phyloP scores from a whole-genome alignment of 2,888 invertebrate species.

The Folsomia manolachei region DNA sequence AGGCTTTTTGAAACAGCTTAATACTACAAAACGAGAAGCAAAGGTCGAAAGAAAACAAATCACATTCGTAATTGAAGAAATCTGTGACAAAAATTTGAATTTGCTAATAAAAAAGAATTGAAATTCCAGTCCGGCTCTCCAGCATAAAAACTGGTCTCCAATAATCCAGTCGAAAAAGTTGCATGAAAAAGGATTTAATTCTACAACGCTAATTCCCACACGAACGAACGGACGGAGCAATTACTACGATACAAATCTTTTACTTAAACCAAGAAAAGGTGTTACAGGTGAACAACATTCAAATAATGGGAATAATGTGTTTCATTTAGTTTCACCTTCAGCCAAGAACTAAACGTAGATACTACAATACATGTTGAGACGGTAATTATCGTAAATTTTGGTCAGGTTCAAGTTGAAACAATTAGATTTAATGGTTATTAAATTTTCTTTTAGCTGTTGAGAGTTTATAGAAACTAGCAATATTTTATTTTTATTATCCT shows the following conservation, averaged over 20 bases:
- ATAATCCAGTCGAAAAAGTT: background rate
- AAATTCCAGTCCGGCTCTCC: background rate
- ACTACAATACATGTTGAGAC: background rate
- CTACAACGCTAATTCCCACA: background rate
- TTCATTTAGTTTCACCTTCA: too few species aligned
- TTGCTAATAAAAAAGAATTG: background rate
- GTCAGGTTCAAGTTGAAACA: conserved; percentile 5
- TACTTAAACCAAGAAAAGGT: background rate
- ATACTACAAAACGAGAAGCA: too few species aligned
- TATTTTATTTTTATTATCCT: background rate
- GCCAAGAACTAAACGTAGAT: background rate
- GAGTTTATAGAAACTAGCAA: background rate
- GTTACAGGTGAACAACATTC: background rate
- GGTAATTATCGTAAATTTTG: conserved; percentile 2
- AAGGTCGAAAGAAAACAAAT: too few species aligned
- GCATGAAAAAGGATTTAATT: background rate
- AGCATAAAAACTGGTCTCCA: background rate
- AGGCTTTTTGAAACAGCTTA: too few species aligned
- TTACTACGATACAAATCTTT: background rate
- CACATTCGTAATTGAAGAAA: too few species aligned
- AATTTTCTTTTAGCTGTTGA: background rate
- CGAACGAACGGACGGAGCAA: background rate
- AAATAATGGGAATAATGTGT: background rate
- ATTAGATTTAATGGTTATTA: conserved; percentile 6
- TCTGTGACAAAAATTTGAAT: background rate